phyloP scores from a whole-genome alignment of 1,140 invertebrate species.

The Metaphire vulgaris region DNA sequence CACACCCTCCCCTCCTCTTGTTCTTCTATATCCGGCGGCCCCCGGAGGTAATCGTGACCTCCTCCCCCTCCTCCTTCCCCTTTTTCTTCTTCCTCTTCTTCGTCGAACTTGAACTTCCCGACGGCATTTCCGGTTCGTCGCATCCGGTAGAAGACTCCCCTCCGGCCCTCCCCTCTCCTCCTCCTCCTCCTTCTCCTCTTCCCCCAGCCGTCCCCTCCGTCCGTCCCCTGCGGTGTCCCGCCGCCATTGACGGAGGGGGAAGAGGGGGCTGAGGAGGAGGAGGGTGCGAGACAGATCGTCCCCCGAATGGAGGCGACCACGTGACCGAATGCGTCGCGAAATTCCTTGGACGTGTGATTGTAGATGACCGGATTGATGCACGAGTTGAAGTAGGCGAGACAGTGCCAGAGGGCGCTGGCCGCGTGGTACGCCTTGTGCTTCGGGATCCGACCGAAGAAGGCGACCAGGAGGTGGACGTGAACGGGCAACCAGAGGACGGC shows the following conservation, averaged over 20 bases:
- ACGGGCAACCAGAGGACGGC: constrained; percentile 27
- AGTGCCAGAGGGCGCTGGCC: constrained; percentile 30
- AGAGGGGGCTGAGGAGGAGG: neutral
- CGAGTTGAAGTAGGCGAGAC: constrained; percentile 32
- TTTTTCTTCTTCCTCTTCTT: neutral
- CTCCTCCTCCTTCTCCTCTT: neutral
- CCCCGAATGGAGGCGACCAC: neutral
- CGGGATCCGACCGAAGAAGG: constrained; percentile 13
- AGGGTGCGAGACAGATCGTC: neutral
- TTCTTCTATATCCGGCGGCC: no score
- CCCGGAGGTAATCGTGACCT: no score
- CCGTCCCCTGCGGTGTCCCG: neutral
- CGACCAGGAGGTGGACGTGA: constrained; percentile 29
- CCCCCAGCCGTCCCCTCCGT: neutral
- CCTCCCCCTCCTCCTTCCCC: neutral
- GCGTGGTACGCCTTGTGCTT: constrained; percentile 7
- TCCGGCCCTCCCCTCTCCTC: neutral
- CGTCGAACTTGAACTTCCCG: neutral
- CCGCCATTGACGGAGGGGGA: neutral
- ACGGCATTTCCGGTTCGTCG: neutral
- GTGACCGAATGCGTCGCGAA: constrained; percentile 23
- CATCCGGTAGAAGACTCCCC: neutral
- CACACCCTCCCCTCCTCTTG: no score
- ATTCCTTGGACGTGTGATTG: constrained; percentile 31
- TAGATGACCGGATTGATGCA: constrained; percentile 34